A percentile compares a stretch with the other conserved stretches of the same genome.
Conservation (phyloP, 1,140 invertebrate genomes). For the Caenorhabditis remanei region DNA sequence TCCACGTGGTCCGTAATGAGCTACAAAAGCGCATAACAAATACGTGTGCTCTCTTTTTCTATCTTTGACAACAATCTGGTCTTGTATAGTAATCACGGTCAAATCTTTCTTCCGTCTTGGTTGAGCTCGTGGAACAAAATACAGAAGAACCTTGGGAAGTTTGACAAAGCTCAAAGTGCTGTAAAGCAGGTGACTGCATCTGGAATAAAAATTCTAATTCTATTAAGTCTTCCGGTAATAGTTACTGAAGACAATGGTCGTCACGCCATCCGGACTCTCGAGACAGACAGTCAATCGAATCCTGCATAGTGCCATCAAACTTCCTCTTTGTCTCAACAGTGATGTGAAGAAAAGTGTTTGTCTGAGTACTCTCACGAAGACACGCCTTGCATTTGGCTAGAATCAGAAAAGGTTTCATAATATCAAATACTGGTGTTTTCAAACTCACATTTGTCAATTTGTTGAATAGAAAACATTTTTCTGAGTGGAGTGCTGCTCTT, state of each 20-base stretch:
- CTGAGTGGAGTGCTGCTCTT: neutral
- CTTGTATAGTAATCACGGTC: neutral
- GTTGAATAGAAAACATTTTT: neutral
- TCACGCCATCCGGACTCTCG: neutral
- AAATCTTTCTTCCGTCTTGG: neutral
- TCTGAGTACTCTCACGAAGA: no score
- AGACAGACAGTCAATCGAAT: neutral
- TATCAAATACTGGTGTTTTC: no score
- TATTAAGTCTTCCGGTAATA: no score
- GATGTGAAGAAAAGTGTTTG: no score
- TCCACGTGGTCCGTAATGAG: neutral
- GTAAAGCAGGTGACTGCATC: neutral
- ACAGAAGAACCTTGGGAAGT: neutral
- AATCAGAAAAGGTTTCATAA: no score
- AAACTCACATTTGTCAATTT: no score
- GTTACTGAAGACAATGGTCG: no score
- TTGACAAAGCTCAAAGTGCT: neutral
- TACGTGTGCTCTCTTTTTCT: neutral
- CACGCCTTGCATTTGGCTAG: neutral
- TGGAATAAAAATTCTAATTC: neutral
- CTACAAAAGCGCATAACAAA: neutral
- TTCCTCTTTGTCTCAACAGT: no score
- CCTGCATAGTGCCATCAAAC: neutral
- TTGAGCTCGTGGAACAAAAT: slow-evolving; percentile 14
- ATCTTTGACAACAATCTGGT: neutral